Evolutionary conservation across 2,888 invertebrate genomes (phyloP).

Genomic region (Hirtodrosophila alboralis): DNA sequence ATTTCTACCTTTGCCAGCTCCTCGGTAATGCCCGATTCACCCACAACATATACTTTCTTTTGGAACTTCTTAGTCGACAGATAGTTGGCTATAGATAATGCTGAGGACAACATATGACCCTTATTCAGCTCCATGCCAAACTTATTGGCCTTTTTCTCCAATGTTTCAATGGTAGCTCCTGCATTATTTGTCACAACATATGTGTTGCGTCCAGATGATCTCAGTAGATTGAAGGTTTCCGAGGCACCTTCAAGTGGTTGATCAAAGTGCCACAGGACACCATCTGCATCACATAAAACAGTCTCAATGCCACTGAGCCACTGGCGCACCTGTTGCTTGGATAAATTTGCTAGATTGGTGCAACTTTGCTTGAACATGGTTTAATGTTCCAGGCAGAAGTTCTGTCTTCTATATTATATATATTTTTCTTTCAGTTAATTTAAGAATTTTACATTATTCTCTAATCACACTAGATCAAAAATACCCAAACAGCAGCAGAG

Average conservation of each 20-base stretch:
- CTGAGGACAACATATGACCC: slow-evolving; percentile 27
- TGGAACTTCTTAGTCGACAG: slow-evolving; percentile 47
- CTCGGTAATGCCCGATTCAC: slow-evolving; percentile 35
- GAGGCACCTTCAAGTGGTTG: slow-evolving; percentile 34
- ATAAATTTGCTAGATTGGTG: slow-evolving; percentile 44
- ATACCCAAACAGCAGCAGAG: too few species aligned
- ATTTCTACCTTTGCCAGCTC: slow-evolving; percentile 44
- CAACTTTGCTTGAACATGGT: slow-evolving; percentile 53
- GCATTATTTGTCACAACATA: slow-evolving; percentile 55
- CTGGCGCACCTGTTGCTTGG: slow-evolving; percentile 46
- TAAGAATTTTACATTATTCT: too few species aligned
- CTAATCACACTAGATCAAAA: too few species aligned
- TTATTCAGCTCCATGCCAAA: slow-evolving; percentile 32
- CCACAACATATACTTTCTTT: slow-evolving; percentile 51
- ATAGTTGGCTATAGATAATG: slow-evolving; percentile 39
- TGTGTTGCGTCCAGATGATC: slow-evolving; percentile 23
- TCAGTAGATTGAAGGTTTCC: slow-evolving; percentile 49
- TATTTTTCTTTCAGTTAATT: too few species aligned
- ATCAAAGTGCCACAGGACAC: slow-evolving; percentile 58
- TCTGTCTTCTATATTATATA: too few species aligned
- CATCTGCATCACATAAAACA: slow-evolving; percentile 61
- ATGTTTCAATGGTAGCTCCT: background rate
- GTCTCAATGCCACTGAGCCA: slow-evolving; percentile 56
- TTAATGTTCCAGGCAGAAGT: background rate
- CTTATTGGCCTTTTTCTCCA: slow-evolving; percentile 37